These are phyloP conservation scores for Calameuta filiformis DNA, from an alignment of 2,888 invertebrate genomes.

Conservation along the genomic window DNA sequence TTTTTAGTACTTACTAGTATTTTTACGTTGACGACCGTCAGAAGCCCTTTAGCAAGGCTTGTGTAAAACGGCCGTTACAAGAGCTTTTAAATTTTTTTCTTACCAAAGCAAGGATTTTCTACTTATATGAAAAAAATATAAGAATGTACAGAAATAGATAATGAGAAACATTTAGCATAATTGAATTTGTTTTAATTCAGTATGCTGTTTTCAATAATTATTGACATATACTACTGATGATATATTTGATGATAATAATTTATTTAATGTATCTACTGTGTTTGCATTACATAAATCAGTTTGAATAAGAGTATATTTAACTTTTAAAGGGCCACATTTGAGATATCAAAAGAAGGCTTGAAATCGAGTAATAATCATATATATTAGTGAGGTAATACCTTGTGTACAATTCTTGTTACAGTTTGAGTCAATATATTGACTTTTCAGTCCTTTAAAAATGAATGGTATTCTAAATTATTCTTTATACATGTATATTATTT, in stretches of 20 bases:
- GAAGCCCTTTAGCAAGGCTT: neutral
- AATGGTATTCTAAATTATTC: neutral
- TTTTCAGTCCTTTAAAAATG: no score
- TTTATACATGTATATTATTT: neutral
- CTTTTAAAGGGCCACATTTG: no score
- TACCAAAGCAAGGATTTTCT: constrained; percentile 6
- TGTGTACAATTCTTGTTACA: no score
- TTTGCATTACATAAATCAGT: neutral
- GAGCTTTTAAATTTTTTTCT: neutral
- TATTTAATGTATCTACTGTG: neutral
- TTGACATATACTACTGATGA: neutral
- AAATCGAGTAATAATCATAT: no score
- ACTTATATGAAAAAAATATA: neutral
- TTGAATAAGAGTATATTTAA: neutral
- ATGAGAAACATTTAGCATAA: neutral
- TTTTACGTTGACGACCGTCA: neutral
- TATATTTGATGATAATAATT: neutral
- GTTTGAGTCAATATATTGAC: no score
- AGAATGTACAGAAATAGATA: no score
- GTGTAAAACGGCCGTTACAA: neutral
- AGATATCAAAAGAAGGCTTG: no score
- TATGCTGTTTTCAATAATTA: neutral
- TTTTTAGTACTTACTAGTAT: neutral
- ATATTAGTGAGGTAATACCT: no score
- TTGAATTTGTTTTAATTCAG: neutral